Evolutionary conservation across 1,140 invertebrate genomes (phyloP).

Genomic region (Drosophila busckii): DNA sequence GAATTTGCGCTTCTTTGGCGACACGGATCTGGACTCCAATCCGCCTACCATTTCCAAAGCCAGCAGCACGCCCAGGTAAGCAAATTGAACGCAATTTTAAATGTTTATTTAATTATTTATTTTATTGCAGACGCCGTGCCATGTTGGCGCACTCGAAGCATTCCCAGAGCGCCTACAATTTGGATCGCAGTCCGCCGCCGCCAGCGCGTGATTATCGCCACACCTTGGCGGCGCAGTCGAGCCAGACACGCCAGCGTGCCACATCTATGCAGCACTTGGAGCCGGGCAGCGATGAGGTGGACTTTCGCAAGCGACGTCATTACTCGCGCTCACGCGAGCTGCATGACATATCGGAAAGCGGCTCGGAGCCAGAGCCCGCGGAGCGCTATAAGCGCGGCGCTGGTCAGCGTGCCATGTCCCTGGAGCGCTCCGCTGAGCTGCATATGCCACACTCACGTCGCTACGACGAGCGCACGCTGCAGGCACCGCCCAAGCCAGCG

Average conservation of each 20-base stretch:
- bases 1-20: conserved; percentile 89
- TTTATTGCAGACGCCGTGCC: conserved; percentile 46
- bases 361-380: conserved; percentile 73
- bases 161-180: conserved; percentile 73
- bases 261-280: conserved; percentile 77
- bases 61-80: conserved; percentile 81
- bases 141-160: conserved; percentile 61
- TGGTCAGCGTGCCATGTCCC: conserved; percentile 54
- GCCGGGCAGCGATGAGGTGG: conserved; percentile 62
- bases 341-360: conserved; percentile 77
- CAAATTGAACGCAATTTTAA: neutral
- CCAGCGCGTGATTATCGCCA: conserved; percentile 50
- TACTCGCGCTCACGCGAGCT: conserved; percentile 72
- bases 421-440: conserved; percentile 49
- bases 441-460: too few species aligned
- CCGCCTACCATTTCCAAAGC: conserved; percentile 79
- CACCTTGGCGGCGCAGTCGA: conserved; percentile 25
- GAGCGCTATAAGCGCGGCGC: conserved; percentile 59
- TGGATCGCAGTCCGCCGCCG: conserved; percentile 67
- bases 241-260: conserved; percentile 53
- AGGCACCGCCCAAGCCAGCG: conserved; percentile 71
- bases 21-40: conserved; percentile 87
- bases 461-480: conserved; percentile 44
- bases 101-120: neutral
- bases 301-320: conserved; percentile 70